Conservation (phyloP, 2,888 invertebrate genomes). For the Thymelicus lineola region DNA sequence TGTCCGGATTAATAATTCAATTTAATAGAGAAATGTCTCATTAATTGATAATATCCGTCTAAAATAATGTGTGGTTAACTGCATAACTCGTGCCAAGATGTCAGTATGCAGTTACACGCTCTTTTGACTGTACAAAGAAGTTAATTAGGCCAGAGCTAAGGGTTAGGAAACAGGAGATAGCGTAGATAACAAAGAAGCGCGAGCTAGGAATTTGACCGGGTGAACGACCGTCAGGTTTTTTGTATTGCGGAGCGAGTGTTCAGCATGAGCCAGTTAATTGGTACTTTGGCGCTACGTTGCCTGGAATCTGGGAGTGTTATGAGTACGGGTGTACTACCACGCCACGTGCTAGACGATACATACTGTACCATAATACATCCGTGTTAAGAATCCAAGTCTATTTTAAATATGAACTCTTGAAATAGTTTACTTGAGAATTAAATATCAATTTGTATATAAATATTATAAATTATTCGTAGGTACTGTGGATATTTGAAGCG, state of each 20-base stretch:
- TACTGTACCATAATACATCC: not conserved
- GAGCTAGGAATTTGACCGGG: constrained; percentile 41
- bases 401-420: too few relatives aligned
- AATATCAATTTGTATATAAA: too few relatives aligned
- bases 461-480: too few relatives aligned
- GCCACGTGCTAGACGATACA: too few relatives aligned
- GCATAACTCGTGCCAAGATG: not conserved
- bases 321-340: too few relatives aligned
- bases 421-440: too few relatives aligned
- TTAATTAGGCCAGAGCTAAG: constrained; percentile 31
- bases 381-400: too few relatives aligned
- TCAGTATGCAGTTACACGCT: not conserved
- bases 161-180: constrained; percentile 36
- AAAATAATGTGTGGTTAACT: constrained; percentile 1
- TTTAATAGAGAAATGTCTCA: too few relatives aligned
- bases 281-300: constrained; percentile 24
- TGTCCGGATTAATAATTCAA: too few relatives aligned
- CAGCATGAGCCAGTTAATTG: constrained; percentile 20
- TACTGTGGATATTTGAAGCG: too few relatives aligned
- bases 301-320: constrained; percentile 19
- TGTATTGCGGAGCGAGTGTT: constrained; percentile 23
- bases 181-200: constrained; percentile 43
- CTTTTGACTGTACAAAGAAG: constrained; percentile 21
- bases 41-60: too few relatives aligned
- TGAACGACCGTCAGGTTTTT: constrained; percentile 41